These are phyloP conservation scores for Argyresthia albistria DNA, from an alignment of 2,888 invertebrate species.

Conservation along the genomic window DNA sequence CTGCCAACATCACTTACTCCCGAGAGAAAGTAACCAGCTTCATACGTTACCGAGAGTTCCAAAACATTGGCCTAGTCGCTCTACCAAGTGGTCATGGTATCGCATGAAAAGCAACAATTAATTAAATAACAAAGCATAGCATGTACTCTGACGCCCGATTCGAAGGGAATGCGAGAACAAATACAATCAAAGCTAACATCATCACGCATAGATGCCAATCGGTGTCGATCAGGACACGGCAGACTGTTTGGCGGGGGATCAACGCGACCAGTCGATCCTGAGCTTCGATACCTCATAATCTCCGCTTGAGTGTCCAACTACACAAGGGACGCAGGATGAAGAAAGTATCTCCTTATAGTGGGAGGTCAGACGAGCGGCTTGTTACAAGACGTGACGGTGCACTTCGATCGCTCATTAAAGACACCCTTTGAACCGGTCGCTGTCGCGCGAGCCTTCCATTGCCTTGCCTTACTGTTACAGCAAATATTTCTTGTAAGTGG, in stretches of 20 bases:
- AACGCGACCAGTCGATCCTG: not conserved
- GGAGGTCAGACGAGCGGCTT: constrained; percentile 22
- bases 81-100: too few relatives aligned
- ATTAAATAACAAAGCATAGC: too few relatives aligned
- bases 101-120: too few relatives aligned
- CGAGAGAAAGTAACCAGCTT: not conserved
- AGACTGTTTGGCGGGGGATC: constrained; percentile 12
- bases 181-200: constrained; percentile 7
- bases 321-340: not conserved
- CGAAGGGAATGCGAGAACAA: not conserved
- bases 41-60: too few relatives aligned
- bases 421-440: constrained; percentile 22
- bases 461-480: constrained; percentile 4
- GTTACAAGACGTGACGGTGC: constrained; percentile 60
- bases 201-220: constrained; percentile 9
- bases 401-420: constrained; percentile 41
- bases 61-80: too few relatives aligned
- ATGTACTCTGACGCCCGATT: too few relatives aligned
- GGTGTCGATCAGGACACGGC: constrained; percentile 7
- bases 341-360: not conserved
- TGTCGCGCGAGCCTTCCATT: constrained; percentile 1
- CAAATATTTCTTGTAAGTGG: not conserved
- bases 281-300: not conserved
- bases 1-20: not conserved
- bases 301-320: not conserved